Evolutionary conservation across 92 coral and sea anemone species (phyloP), one percentile per base, ranked within the genome.

Genomic region (Micromussa lordhowensis): DNA sequence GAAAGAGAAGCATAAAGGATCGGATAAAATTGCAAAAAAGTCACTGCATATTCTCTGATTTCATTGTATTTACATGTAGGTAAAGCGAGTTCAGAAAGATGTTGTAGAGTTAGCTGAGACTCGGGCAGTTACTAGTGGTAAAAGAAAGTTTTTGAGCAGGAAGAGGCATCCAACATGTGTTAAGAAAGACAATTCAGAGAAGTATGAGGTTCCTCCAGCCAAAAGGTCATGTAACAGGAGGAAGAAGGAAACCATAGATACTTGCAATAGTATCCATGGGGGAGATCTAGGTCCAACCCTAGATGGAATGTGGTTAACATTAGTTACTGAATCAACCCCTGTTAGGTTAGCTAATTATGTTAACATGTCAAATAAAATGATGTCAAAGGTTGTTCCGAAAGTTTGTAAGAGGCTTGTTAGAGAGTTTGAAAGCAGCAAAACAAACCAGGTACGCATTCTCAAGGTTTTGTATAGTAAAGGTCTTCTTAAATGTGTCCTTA

Each of bases 201-300:
- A 86, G 29, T 87, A 40, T 86, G 81, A 84, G 63, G 75, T 81
- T 22, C 91, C 92, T 12, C 6, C 40, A 14, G 86, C 93, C 12
- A 83, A 75, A 24, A 55, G 94, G 72, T 86, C 96, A 29, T n/a
- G n/a, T n/a, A n/a, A n/a, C n/a, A n/a, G n/a, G n/a, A n/a, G n/a
- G n/a, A n/a, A n/a, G 75, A 94, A 68, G 85, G 95, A 94, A 54
- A 94, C 97, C 40, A n/a, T 94, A 12, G 95, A 94, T 88, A 72
- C 87, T 5, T 92, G 94, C 76, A 68, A 73, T 14, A 57, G 36
- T 32, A 88, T 94, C 77, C 97, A 90, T 86, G 92, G 95, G 71
- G 83, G 71, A 36, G 83, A 86, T 32, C 79, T 35, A 61, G 26
- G 64, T 26, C 89, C 89, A 44, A 58, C 64, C 21, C 57, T 86